Evolutionary conservation across 2,888 invertebrate genomes (phyloP).

Genomic region (Torymus texanus): DNA sequence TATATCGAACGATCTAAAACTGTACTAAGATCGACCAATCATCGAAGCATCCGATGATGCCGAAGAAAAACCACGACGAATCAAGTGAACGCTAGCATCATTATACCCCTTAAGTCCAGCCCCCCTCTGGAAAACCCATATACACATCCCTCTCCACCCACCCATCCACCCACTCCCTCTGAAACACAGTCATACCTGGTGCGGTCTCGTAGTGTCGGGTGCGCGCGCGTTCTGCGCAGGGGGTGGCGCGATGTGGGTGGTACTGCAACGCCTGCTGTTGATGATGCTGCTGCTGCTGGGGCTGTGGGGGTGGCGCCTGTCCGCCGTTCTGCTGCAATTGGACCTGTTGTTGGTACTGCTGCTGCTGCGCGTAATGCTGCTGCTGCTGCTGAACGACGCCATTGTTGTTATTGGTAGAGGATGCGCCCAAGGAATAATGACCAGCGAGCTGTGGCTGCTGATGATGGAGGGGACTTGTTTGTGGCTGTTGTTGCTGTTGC

Average conservation of each 20-base stretch:
- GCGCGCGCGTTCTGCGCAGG: constrained; percentile 54
- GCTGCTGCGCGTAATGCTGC: constrained; percentile 58
- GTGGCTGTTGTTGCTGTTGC: constrained; percentile 54
- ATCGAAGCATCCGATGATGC: too few relatives aligned
- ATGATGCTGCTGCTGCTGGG: constrained; percentile 60
- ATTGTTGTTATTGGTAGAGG: constrained; percentile 29
- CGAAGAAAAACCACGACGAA: too few relatives aligned
- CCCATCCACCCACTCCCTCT: constrained; percentile 1
- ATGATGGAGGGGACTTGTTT: constrained; percentile 37
- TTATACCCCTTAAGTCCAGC: too few relatives aligned
- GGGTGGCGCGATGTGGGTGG: constrained; percentile 56
- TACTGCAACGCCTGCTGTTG: constrained; percentile 41
- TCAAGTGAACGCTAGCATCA: too few relatives aligned
- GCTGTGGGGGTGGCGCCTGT: constrained; percentile 64
- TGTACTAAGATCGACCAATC: too few relatives aligned
- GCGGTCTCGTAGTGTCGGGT: constrained; percentile 40
- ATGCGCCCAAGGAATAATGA: constrained; percentile 21
- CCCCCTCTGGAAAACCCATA: constrained; percentile 4
- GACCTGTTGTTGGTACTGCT: constrained; percentile 60
- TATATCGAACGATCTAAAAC: too few relatives aligned
- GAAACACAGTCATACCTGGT: constrained; percentile 44
- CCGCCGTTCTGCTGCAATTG: constrained; percentile 61
- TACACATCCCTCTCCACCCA: background rate
- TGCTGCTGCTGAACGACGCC: constrained; percentile 51
- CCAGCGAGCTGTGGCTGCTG: constrained; percentile 13